Evolutionary conservation across 2,888 invertebrate genomes (phyloP).

Genomic region (Drosophila algonquin): DNA sequence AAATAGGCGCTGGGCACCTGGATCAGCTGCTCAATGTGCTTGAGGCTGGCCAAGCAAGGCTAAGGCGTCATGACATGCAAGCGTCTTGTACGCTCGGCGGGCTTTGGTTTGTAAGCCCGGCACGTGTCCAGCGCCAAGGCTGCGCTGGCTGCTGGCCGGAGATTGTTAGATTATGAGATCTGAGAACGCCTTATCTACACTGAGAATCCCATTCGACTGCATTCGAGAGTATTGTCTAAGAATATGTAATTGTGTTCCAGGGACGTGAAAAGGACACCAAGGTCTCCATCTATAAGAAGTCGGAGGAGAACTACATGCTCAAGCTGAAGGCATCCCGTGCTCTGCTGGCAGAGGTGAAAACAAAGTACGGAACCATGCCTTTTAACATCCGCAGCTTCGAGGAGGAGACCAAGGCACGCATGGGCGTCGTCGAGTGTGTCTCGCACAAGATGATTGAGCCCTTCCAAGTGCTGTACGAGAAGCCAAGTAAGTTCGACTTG

Average conservation of each 20-base stretch:
- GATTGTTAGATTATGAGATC: conserved; percentile 85
- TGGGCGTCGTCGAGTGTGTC: conserved; percentile 99
- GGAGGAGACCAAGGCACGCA: conserved; percentile 98
- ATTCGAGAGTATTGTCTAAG: conserved; percentile 31
- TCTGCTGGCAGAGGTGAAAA: conserved; percentile 93
- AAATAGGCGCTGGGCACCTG: conserved; percentile 88
- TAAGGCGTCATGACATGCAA: conserved; percentile 41
- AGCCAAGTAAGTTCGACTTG: conserved; percentile 85
- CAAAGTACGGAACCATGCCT: conserved; percentile 98
- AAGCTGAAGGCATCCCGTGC: conserved; percentile 98
- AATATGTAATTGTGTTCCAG: conserved; percentile 82
- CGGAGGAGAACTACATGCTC: conserved; percentile 97
- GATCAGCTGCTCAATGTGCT: conserved; percentile 85
- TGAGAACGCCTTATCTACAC: conserved; percentile 75
- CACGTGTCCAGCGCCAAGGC: conserved; percentile 37
- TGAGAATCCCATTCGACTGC: neutral
- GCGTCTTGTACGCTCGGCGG: conserved; percentile 47
- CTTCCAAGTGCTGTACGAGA: conserved; percentile 95
- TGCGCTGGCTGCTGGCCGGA: conserved; percentile 66
- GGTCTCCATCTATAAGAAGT: conserved; percentile 99
- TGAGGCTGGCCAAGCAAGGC: conserved; percentile 76
- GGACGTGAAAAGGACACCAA: conserved; percentile 96
- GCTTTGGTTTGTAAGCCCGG: conserved; percentile 39
- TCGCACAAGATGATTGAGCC: conserved; percentile 99
- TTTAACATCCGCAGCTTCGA: conserved; percentile 97